A percentile compares a stretch with the other conserved stretches of the same genome.
Conservation (phyloP, 2,113 vertebrate genomes). For the Phalacrocorax carbo region DNA sequence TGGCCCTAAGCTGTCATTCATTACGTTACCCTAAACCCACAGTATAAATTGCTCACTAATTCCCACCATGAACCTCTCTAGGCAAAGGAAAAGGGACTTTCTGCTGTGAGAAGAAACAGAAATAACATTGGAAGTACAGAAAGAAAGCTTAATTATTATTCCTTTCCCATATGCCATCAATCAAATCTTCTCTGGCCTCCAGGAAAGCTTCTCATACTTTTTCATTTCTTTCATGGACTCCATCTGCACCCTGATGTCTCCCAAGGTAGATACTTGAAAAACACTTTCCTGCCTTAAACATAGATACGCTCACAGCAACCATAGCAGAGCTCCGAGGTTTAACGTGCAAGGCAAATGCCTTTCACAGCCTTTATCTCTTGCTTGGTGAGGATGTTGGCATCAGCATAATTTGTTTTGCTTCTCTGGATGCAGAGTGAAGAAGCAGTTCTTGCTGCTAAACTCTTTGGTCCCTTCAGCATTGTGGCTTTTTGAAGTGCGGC, state of each 20-base stretch:
- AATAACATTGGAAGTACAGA: background rate
- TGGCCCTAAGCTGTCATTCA: background rate
- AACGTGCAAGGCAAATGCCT: background rate
- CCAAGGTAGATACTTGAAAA: background rate
- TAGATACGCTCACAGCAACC: background rate
- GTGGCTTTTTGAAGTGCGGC: background rate
- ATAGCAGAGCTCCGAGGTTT: background rate
- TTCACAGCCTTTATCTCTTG: background rate
- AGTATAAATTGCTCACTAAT: background rate
- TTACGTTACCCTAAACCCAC: background rate
- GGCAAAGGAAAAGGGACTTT: background rate
- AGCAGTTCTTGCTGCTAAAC: background rate
- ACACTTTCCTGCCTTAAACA: background rate
- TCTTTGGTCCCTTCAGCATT: background rate
- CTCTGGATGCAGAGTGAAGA: background rate
- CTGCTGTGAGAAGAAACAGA: background rate
- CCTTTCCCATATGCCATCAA: background rate
- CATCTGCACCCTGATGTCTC: background rate
- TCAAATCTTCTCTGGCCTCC: background rate
- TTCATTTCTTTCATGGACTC: background rate
- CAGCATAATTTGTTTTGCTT: background rate
- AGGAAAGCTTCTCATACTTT: background rate
- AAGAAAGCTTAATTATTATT: background rate
- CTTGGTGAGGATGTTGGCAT: background rate
- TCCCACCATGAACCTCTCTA: background rate